Conservation (phyloP, 2,888 invertebrate genomes). For the Syritta pipiens region DNA sequence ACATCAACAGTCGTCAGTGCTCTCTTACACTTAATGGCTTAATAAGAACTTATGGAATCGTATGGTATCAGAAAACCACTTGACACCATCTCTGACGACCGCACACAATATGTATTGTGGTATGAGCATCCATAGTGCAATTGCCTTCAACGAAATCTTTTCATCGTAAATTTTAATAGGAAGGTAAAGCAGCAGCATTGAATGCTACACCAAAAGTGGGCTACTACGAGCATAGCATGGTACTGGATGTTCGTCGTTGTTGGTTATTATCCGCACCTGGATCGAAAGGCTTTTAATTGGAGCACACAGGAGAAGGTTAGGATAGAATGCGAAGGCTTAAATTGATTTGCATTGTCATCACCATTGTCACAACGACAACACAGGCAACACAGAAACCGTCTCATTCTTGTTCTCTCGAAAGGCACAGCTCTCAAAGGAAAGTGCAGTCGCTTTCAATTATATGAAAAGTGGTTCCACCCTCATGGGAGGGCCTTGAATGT, state of each 20-base stretch:
- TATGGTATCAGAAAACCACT: constrained; percentile 60
- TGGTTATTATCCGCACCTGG: constrained; percentile 39
- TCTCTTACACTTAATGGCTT: constrained; percentile 43
- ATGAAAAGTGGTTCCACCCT: neutral
- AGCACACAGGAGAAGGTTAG: constrained; percentile 18
- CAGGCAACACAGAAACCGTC: neutral
- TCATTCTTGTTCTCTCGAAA: neutral
- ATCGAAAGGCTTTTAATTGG: constrained; percentile 37
- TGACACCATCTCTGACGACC: constrained; percentile 58
- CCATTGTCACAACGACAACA: neutral
- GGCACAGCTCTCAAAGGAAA: constrained; percentile 9
- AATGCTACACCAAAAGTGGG: constrained; percentile 45
- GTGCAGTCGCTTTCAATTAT: constrained; percentile 39
- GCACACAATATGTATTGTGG: constrained; percentile 42
- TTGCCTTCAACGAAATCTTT: constrained; percentile 51
- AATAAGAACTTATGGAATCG: constrained; percentile 58
- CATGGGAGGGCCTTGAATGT: neutral
- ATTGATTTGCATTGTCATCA: constrained; percentile 61
- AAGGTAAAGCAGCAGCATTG: constrained; percentile 14
- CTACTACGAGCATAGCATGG: constrained; percentile 8
- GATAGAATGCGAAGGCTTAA: constrained; percentile 27
- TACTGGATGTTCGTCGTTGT: neutral
- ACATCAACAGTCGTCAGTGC: constrained; percentile 4
- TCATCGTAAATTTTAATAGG: constrained; percentile 43
- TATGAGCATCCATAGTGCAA: constrained; percentile 42